phyloP scores from a whole-genome alignment of 1,140 invertebrate genomes.

The Penaeus indicus region DNA sequence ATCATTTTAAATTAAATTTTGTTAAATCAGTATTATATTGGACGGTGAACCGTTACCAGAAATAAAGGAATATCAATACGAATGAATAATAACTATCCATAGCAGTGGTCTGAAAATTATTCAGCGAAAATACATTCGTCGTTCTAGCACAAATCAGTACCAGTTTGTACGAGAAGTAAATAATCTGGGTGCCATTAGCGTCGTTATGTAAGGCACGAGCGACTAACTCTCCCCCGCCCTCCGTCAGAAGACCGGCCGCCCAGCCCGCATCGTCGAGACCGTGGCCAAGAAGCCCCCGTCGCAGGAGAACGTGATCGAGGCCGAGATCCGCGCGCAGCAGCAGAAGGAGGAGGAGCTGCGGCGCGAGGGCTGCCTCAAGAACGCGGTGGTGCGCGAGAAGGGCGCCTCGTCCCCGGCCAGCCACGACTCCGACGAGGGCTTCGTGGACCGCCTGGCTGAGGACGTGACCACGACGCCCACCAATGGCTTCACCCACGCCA shows the following conservation, averaged over 20 bases:
- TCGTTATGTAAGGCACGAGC: no score
- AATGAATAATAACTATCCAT: no score
- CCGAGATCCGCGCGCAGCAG: conserved; percentile 71
- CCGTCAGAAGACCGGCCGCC: conserved; percentile 10
- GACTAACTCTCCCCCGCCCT: neutral
- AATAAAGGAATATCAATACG: no score
- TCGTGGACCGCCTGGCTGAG: conserved; percentile 63
- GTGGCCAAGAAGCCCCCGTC: conserved; percentile 51
- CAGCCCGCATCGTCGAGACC: conserved; percentile 46
- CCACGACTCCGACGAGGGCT: conserved; percentile 65
- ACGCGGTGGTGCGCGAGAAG: conserved; percentile 51
- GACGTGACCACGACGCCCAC: conserved; percentile 26
- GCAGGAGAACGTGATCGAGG: conserved; percentile 71
- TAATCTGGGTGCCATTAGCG: no score
- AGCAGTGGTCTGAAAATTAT: no score
- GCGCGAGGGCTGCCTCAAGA: conserved; percentile 65
- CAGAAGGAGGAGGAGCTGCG: conserved; percentile 73
- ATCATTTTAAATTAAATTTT: no score
- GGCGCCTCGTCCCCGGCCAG: conserved; percentile 60
- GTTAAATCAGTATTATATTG: no score
- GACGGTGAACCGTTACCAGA: no score
- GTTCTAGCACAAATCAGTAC: no score
- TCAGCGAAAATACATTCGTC: no score
- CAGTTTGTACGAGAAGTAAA: no score
- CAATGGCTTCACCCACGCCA: conserved; percentile 51